phyloP scores from a whole-genome alignment of 2,797 vertebrate genomes.

The Australoheros facetus region DNA sequence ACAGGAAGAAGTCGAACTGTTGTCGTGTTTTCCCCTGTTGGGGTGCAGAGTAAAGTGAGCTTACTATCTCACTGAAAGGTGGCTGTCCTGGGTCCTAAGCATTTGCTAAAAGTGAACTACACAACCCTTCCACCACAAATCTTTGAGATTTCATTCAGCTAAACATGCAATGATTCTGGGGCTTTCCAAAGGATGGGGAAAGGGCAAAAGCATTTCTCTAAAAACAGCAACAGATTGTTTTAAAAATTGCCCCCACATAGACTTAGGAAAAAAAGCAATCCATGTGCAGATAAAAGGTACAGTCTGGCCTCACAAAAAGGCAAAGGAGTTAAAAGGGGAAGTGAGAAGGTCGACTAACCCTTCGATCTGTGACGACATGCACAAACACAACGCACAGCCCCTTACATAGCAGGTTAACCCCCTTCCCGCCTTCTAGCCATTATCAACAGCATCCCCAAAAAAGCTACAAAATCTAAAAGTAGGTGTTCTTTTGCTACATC shows the following conservation, averaged over 20 bases:
- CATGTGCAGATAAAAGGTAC: constrained; percentile 74
- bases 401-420: constrained; percentile 66
- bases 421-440: constrained; percentile 56
- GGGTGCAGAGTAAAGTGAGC: constrained; percentile 55
- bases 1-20: constrained; percentile 68
- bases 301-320: constrained; percentile 66
- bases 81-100: constrained; percentile 69
- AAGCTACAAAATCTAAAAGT: constrained; percentile 83
- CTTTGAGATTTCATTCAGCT: constrained; percentile 78
- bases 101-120: constrained; percentile 67
- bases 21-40: constrained; percentile 62
- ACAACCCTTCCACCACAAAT: constrained; percentile 71
- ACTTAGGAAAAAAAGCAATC: constrained; percentile 68
- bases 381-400: constrained; percentile 79
- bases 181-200: constrained; percentile 55
- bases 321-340: constrained; percentile 59
- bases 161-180: constrained; percentile 77
- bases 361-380: constrained; percentile 84
- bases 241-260: constrained; percentile 58
- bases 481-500: constrained; percentile 84
- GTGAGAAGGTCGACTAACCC: constrained; percentile 76
- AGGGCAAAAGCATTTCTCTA: constrained; percentile 66
- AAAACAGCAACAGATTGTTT: constrained; percentile 62
- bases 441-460: constrained; percentile 78
- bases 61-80: constrained; percentile 55